Percentiles rank a stretch among this genome's conserved stretches.
These are phyloP conservation scores for Aricia artaxerxes DNA, from an alignment of 2,888 invertebrate species.

Conservation along the genomic window DNA sequence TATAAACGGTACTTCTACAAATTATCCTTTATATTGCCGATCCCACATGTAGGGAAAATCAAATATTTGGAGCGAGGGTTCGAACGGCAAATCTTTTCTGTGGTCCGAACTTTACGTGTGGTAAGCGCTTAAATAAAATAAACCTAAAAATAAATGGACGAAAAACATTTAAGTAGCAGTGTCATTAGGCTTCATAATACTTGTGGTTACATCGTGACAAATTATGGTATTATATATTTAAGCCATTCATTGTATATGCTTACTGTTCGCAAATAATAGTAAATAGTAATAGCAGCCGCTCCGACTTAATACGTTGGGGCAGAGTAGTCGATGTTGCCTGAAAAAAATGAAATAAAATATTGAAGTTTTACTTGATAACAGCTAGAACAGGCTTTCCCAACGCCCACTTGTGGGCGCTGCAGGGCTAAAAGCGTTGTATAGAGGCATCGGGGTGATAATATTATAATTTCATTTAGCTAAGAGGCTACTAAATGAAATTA, in stretches of 20 bases:
- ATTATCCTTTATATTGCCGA: no score
- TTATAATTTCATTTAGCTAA: no score
- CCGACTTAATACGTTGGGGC: conserved; percentile 84
- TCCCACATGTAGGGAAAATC: no score
- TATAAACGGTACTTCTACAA: no score
- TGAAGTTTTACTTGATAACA: no score
- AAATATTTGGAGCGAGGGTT: no score
- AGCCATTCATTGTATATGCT: neutral
- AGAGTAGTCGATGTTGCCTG: conserved; percentile 86
- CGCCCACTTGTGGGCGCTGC: no score
- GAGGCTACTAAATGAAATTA: no score
- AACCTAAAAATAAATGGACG: conserved; percentile 15
- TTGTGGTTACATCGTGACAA: neutral
- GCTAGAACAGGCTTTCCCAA: no score
- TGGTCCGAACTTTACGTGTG: neutral
- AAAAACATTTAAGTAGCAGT: conserved; percentile 13
- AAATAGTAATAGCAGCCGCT: conserved; percentile 24
- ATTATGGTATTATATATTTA: neutral
- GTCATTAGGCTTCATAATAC: conserved; percentile 3
- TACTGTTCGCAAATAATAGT: conserved; percentile 29
- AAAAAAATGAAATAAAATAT: conserved; percentile 47
- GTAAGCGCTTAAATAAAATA: neutral
- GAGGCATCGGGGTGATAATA: no score
- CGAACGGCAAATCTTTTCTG: neutral
- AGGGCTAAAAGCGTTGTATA: no score